Base-by-base conservation (phyloP, 2,797 vertebrate species). In the Peromyscus eremicus region DNA sequence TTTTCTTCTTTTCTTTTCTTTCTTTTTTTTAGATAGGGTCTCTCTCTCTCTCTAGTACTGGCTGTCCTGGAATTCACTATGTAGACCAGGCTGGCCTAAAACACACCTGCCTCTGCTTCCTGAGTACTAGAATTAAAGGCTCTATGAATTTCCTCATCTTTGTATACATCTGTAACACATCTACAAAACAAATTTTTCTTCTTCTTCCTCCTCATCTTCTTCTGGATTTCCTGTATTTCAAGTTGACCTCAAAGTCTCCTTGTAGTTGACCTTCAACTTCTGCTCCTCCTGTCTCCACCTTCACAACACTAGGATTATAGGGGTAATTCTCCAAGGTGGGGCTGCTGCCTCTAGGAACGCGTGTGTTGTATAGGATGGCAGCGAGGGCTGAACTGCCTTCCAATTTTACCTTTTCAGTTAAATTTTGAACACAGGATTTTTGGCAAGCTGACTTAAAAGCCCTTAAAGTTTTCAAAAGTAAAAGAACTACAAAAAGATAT, bases 401-500 rank as follows among this genome's bases (percentile, higher is more conserved):
- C 71, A 68, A 5, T 23, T 3, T 37, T 34, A 37, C 4, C 62
- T 90, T 85, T 91, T 79, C 2, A 62, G 82, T 93, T 95, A 93
- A 57, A 85, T 77, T 95, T 92, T 81, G 94, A 88, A 71, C 60
- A 70, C 64, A 82, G 29, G 14, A 37, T 46, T 96, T 95, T 83
- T 75, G 73, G 71, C 77, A 89, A 94, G 62, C 27, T 86, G 37
- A 43, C 57, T 87, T 82, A 77, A 96, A 97, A 85, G 34, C 55
- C 25, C 90, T 90, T 93, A 27, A 87, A 60, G 25, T 88, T 95
- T 92, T 91, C 52, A 81, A 95, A 62, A 80, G 76, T n/a, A 52
- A 91, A 92, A 91, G 66, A 64, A 55, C 75, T 76, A 76, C 71
- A 71, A 86, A 79, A 66, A 23, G 23, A 80, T 60, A 46, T 14